Conservation (phyloP, 2,888 invertebrate species). For the Apantesis nais region DNA sequence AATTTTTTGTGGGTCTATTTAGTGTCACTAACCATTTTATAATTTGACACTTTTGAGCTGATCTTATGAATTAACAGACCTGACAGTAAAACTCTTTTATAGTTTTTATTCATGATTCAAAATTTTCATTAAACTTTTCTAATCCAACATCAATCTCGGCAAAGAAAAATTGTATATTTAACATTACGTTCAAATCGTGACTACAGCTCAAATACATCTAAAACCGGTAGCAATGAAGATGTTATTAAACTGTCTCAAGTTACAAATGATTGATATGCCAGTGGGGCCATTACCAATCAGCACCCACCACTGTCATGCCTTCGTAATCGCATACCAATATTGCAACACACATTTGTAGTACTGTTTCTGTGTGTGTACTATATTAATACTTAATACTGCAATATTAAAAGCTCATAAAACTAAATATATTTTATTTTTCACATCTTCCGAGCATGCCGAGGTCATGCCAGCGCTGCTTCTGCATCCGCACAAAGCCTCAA, state of each 20-base stretch:
- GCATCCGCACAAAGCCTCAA: no score
- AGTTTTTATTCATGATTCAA: no score
- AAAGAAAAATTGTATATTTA: not conserved
- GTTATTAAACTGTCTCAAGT: slow-evolving; percentile 58
- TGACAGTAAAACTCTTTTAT: no score
- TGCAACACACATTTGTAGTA: slow-evolving; percentile 4
- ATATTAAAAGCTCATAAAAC: not conserved
- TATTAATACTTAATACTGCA: not conserved
- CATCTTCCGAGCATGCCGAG: no score
- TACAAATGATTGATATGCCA: slow-evolving; percentile 62
- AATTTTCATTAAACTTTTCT: no score
- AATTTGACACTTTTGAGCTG: no score
- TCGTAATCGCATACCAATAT: slow-evolving; percentile 32
- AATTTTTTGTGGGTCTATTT: no score
- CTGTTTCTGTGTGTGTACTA: no score
- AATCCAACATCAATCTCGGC: not conserved
- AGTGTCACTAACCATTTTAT: no score
- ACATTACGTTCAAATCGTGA: not conserved
- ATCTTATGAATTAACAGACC: no score
- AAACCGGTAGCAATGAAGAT: slow-evolving; percentile 17
- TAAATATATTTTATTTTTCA: not conserved
- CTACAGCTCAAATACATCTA: not conserved
- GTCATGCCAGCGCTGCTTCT: not conserved
- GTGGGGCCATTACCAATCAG: slow-evolving; percentile 20
- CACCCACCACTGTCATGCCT: slow-evolving; percentile 14